Base-by-base conservation (phyloP, 2,113 vertebrate species). In the cat (Felis catus) region DNA sequence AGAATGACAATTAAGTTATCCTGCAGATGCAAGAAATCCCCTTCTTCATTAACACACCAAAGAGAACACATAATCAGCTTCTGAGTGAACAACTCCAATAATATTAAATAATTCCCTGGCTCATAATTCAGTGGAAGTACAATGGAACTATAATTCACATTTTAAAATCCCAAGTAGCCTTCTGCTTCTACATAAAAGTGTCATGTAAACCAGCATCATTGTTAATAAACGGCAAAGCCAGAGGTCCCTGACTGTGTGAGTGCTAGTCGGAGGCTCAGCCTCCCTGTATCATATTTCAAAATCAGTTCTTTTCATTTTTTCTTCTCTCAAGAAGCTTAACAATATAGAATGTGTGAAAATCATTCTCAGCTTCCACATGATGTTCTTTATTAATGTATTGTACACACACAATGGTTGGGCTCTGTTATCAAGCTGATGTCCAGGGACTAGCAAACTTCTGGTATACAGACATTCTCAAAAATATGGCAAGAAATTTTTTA, bases 21-120 rank as follows among this genome's bases (percentile, higher is more conserved):
- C 58, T 61, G 33, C 16, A 63, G 74, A 91, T 31, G 23, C 51
- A 94, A 51, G 68, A 96, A 96, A 94, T 70, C 74, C 48, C 66
- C 18, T 70, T 82, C 8, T 97, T 97, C 65, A 97, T 97, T 97
- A 97, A 92, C 19, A 82, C 29, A 88, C 2, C 39, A 86, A 94
- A 94, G 61, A 97, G n/a, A 96, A 68, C 51, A 89, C 61, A 81
- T 41, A 70, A 94, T 90, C 87, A 95, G 31, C 29, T 91, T 94
- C 81, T 71, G 55, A 93, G 45, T 89, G 66, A 91, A 93, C 33
- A 73, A 23, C 48, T 74, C 48, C 66, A 88, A 84, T 76, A 83
- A 94, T 45, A 80, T 58, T 92, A 84, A 96, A 66, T 91, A 96
- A 95, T 94, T 94, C 63, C 53, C 68, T 71, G 39, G 29, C 7